Conservation (phyloP, 92 coral and sea anemone species). For the Bergia sp. region DNA sequence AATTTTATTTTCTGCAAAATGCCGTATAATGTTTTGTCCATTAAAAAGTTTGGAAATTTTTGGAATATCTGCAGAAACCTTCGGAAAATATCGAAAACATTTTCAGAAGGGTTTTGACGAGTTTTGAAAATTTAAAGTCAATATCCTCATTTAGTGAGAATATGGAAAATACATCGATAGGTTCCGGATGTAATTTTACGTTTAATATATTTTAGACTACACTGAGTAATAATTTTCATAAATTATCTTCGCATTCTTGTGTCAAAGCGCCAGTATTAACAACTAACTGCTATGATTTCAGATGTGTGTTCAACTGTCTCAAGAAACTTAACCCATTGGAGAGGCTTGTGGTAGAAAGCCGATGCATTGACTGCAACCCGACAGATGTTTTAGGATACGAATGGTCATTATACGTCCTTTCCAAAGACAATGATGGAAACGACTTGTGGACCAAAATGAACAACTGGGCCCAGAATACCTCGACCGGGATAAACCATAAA, state of each 20-base stretch:
- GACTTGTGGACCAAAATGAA: constrained; percentile 65
- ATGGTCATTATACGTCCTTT: constrained; percentile 70
- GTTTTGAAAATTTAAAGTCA: too few species aligned
- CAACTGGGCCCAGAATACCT: constrained; percentile 65
- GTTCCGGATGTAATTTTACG: too few species aligned
- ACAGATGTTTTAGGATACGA: constrained; percentile 67
- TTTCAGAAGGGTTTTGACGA: too few species aligned
- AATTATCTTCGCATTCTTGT: background rate
- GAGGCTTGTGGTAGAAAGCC: constrained; percentile 76
- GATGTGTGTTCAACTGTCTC: constrained; percentile 77
- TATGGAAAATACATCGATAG: too few species aligned
- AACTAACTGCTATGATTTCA: constrained; percentile 1
- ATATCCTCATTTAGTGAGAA: too few species aligned
- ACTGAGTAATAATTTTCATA: too few species aligned
- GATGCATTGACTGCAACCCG: constrained; percentile 73
- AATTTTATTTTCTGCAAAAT: too few species aligned
- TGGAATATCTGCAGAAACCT: too few species aligned
- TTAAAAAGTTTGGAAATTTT: too few species aligned
- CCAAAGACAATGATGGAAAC: constrained; percentile 42
- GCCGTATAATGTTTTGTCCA: too few species aligned
- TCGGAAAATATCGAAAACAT: too few species aligned
- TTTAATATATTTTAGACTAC: too few species aligned
- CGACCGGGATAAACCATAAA: constrained; percentile 69
- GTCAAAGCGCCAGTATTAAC: background rate
- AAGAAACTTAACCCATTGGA: constrained; percentile 76